Evolutionary conservation across 2,113 vertebrate genomes (phyloP).

Genomic region (Limnothrissa miodon): DNA sequence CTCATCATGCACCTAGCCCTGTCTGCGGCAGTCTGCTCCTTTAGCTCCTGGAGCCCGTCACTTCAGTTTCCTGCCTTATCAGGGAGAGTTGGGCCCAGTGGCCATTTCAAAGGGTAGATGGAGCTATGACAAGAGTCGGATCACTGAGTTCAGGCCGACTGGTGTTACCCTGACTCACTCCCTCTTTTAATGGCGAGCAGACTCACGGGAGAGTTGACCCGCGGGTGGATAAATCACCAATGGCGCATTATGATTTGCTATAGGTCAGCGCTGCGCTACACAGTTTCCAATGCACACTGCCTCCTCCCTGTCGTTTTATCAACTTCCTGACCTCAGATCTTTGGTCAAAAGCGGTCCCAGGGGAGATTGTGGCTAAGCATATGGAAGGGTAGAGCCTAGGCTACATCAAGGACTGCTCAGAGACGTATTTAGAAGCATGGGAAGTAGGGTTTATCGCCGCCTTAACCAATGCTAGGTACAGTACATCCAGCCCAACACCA

Average conservation of each 20-base stretch:
- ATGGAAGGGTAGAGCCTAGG: slow-evolving; percentile 13
- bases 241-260: slow-evolving; percentile 28
- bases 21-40: background rate
- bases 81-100: slow-evolving; percentile 10
- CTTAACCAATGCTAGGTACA: slow-evolving; percentile 17
- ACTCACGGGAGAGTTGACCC: background rate
- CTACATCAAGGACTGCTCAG: slow-evolving; percentile 20
- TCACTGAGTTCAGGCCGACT: slow-evolving; percentile 4
- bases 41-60: background rate
- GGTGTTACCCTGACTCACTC: slow-evolving; percentile 29
- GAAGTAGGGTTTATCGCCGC: slow-evolving; percentile 21
- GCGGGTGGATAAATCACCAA: background rate
- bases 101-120: background rate
- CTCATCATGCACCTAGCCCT: slow-evolving; percentile 38
- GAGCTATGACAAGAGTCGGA: slow-evolving; percentile 25
- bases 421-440: slow-evolving; percentile 18
- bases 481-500: slow-evolving; percentile 23
- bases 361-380: slow-evolving; percentile 33
- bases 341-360: slow-evolving; percentile 35
- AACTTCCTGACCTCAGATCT: slow-evolving; percentile 45
- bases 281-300: slow-evolving; percentile 31
- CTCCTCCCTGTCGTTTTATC: slow-evolving; percentile 42
- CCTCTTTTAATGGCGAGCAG: slow-evolving; percentile 42
- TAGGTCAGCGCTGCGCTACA: slow-evolving; percentile 22
- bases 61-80: background rate